Percentiles rank a stretch among this genome's conserved stretches.
Conservation (phyloP, 64 coral and sea anemone species). For the Platygyra sinensis region DNA sequence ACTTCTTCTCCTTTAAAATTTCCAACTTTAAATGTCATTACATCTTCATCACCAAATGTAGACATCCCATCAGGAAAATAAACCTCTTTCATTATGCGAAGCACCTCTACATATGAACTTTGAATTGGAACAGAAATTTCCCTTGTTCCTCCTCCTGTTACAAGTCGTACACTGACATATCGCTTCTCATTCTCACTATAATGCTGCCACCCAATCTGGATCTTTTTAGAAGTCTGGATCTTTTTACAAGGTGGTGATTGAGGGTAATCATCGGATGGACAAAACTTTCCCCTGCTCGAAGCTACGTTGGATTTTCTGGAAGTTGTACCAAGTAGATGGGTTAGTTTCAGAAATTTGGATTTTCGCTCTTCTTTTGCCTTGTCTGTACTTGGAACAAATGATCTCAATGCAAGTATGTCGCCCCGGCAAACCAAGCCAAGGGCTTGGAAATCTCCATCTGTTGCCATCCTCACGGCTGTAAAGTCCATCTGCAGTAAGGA, state of each 20-base stretch:
- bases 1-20: conserved; percentile 41
- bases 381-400: not conserved
- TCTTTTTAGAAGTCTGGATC: too few species aligned
- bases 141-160: conserved; percentile 20
- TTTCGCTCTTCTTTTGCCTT: too few species aligned
- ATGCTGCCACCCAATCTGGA: not conserved
- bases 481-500: too few species aligned
- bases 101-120: too few species aligned
- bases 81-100: too few species aligned
- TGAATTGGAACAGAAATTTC: conserved; percentile 12
- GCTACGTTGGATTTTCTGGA: not conserved
- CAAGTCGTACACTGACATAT: conserved; percentile 18
- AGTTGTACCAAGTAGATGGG: not conserved
- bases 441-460: not conserved
- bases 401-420: not conserved
- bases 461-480: too few species aligned
- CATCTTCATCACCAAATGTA: not conserved
- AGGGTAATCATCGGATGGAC: not conserved
- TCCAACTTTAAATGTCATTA: conserved; percentile 9
- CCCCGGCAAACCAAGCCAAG: not conserved
- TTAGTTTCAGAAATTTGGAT: too few species aligned
- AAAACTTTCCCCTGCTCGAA: not conserved
- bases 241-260: not conserved
- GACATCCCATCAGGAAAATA: too few species aligned
- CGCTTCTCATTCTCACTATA: conserved; percentile 7